These are phyloP conservation scores for Lasioglossum malachurum DNA, from an alignment of 2,888 invertebrate species.

Conservation along the genomic window DNA sequence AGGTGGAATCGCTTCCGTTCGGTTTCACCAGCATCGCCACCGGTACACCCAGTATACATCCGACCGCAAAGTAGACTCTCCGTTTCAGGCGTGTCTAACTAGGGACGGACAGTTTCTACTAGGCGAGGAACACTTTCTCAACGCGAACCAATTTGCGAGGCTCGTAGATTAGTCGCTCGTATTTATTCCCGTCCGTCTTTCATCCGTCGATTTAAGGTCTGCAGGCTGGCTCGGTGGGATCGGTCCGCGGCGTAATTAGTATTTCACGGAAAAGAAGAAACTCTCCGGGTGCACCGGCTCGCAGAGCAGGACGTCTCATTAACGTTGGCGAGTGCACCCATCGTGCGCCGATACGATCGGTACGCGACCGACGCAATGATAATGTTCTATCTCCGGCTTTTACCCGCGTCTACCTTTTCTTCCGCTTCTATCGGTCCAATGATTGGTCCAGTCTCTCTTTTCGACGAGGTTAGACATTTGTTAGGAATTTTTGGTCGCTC, in stretches of 20 bases:
- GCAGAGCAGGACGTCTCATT: constrained; percentile 26
- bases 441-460: background rate
- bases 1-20: background rate
- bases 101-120: constrained; percentile 52
- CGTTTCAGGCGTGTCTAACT: constrained; percentile 46
- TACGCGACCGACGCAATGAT: background rate
- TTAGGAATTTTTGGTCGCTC: background rate
- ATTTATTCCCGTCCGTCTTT: constrained; percentile 52
- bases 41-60: background rate
- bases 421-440: background rate
- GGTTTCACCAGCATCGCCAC: background rate
- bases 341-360: constrained; percentile 19
- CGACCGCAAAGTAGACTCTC: constrained; percentile 14
- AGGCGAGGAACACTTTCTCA: constrained; percentile 43
- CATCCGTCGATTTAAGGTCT: constrained; percentile 46
- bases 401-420: background rate
- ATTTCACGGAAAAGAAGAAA: constrained; percentile 26
- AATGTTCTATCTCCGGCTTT: background rate
- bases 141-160: constrained; percentile 52
- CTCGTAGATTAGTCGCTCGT: constrained; percentile 48
- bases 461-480: background rate
- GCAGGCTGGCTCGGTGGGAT: background rate
- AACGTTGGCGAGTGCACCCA: constrained; percentile 22
- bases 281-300: constrained; percentile 2
- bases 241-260: constrained; percentile 10